Evolutionary conservation across 2,888 invertebrate species (phyloP).

Genomic region (Eupithecia dodoneata): DNA sequence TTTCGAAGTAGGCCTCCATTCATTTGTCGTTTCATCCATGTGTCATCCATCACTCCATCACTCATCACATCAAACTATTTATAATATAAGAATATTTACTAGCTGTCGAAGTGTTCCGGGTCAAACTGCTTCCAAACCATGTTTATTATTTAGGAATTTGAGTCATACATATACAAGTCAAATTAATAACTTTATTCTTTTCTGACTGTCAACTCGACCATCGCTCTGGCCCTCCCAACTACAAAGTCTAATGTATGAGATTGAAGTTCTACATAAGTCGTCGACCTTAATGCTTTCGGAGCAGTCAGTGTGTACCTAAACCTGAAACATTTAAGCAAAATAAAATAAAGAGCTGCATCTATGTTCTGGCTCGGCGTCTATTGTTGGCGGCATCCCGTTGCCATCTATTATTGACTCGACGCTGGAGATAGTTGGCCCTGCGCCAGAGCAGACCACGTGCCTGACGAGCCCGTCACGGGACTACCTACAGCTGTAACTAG

Average conservation of each 20-base stretch:
- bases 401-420: conserved; percentile 83
- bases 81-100: too few relatives aligned
- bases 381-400: conserved; percentile 83
- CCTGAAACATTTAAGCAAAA: conserved; percentile 25
- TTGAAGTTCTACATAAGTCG: not conserved
- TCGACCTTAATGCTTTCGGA: conserved; percentile 3
- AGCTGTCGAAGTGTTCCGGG: too few relatives aligned
- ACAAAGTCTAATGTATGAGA: not conserved
- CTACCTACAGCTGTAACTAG: conserved; percentile 57
- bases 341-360: conserved; percentile 27
- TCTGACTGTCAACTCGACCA: not conserved
- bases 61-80: too few relatives aligned
- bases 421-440: conserved; percentile 82
- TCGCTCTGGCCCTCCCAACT: not conserved
- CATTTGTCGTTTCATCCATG: too few relatives aligned
- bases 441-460: conserved; percentile 81
- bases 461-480: conserved; percentile 72
- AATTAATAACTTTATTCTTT: not conserved
- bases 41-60: too few relatives aligned
- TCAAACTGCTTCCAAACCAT: too few relatives aligned
- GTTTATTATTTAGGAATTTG: too few relatives aligned
- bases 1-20: too few relatives aligned
- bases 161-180: too few relatives aligned
- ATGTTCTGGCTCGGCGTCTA: conserved; percentile 66
- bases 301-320: not conserved